Conservation (phyloP, 1,140 invertebrate genomes). For the Trypoxylus dichotomus region DNA sequence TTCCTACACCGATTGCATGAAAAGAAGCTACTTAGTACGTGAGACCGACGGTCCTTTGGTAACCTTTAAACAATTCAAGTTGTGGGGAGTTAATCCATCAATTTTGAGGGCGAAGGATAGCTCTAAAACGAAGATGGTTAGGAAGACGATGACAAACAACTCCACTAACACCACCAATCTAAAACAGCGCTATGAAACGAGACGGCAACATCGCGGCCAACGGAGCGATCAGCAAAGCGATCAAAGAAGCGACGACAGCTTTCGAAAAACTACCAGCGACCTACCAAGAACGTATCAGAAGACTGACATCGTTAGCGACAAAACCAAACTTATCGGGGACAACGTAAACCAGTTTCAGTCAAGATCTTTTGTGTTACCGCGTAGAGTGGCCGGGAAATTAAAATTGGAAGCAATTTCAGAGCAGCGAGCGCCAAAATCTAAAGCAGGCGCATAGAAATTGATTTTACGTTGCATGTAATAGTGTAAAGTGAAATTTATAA, state of each 20-base stretch:
- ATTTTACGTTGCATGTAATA: neutral
- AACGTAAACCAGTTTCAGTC: neutral
- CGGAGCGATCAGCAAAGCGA: neutral
- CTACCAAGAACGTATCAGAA: neutral
- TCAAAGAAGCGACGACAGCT: neutral
- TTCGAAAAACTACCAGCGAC: constrained; percentile 1
- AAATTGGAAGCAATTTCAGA: neutral
- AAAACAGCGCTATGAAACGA: neutral
- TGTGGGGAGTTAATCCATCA: neutral
- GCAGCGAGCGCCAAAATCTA: neutral
- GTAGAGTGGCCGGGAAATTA: neutral
- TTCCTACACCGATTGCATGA: neutral
- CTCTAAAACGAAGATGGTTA: neutral
- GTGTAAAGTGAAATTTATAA: neutral
- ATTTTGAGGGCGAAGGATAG: neutral
- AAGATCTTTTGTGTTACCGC: constrained; percentile 12
- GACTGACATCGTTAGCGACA: neutral
- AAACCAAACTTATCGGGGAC: neutral
- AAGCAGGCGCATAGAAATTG: neutral
- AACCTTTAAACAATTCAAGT: neutral
- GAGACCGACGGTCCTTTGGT: neutral
- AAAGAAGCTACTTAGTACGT: neutral
- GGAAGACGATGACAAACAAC: neutral
- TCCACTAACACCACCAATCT: neutral
- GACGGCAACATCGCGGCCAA: neutral